phyloP scores from a whole-genome alignment of 2,797 vertebrate species.

The Schizopygopsis malacanthus region DNA sequence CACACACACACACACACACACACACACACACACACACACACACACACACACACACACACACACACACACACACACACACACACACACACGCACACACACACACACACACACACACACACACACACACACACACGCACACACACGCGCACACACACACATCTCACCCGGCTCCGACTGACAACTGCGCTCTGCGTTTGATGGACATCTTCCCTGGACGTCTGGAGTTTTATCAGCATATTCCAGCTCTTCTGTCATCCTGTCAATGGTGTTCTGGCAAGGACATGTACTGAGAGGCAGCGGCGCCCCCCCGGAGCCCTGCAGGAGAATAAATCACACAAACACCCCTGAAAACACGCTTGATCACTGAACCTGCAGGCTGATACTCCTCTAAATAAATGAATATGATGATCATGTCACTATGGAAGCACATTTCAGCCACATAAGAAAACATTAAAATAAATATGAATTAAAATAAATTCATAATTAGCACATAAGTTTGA shows the following conservation, averaged over 20 bases:
- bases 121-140: conserved; percentile 32
- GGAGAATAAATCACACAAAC: conserved; percentile 75
- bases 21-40: not conserved
- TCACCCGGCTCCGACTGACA: conserved; percentile 78
- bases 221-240: conserved; percentile 80
- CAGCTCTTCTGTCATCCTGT: conserved; percentile 81
- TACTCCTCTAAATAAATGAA: not conserved
- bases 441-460: not conserved
- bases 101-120: conserved; percentile 64
- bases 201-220: conserved; percentile 78
- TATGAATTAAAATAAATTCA: no score
- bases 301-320: conserved; percentile 74
- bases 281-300: conserved; percentile 75
- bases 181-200: conserved; percentile 77
- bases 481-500: not conserved
- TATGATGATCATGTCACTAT: not conserved
- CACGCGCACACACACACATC: conserved; percentile 67
- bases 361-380: not conserved
- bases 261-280: conserved; percentile 81
- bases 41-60: conserved; percentile 32
- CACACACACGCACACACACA: conserved; percentile 63
- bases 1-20: no score
- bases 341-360: conserved; percentile 68
- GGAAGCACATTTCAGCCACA: not conserved
- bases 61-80: conserved; percentile 63